Evolutionary conservation across 2,888 invertebrate genomes (phyloP).

Genomic region (Nomada flava): DNA sequence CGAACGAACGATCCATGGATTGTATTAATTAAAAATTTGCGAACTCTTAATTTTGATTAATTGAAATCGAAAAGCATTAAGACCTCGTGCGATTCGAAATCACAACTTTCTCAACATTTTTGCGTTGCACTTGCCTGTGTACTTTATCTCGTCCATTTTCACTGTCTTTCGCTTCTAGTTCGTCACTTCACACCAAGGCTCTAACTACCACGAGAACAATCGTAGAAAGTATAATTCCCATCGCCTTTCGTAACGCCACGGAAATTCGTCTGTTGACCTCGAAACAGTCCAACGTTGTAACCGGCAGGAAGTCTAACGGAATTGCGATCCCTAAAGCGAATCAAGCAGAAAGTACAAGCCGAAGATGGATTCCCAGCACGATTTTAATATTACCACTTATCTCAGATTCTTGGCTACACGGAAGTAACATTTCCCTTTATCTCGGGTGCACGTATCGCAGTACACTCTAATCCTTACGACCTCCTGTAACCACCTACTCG

Average conservation of each 20-base stretch:
- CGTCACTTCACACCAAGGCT: not conserved
- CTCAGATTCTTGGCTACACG: not conserved
- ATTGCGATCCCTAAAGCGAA: conserved; percentile 19
- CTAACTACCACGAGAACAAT: not conserved
- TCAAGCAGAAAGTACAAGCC: conserved; percentile 11
- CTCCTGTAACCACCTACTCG: conserved; percentile 27
- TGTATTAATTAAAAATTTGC: too few relatives aligned
- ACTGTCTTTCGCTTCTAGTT: too few relatives aligned
- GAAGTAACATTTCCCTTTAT: conserved; percentile 11
- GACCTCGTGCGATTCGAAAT: not conserved
- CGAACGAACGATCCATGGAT: too few relatives aligned
- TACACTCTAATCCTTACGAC: not conserved
- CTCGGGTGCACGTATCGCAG: not conserved
- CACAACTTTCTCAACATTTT: too few relatives aligned
- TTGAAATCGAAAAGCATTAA: not conserved
- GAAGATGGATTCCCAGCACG: conserved; percentile 3
- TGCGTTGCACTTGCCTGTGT: too few relatives aligned
- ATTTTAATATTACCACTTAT: conserved; percentile 26
- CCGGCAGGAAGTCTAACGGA: conserved; percentile 23
- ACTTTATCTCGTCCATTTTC: too few relatives aligned
- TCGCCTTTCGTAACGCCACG: not conserved
- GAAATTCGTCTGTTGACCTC: conserved; percentile 8
- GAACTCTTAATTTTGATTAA: too few relatives aligned
- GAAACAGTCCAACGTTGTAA: not conserved
- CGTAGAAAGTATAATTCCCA: not conserved